Percentiles rank a stretch among this genome's conserved stretches.
phyloP scores from a whole-genome alignment of 2,113 vertebrate species.

The Tichodroma muraria region DNA sequence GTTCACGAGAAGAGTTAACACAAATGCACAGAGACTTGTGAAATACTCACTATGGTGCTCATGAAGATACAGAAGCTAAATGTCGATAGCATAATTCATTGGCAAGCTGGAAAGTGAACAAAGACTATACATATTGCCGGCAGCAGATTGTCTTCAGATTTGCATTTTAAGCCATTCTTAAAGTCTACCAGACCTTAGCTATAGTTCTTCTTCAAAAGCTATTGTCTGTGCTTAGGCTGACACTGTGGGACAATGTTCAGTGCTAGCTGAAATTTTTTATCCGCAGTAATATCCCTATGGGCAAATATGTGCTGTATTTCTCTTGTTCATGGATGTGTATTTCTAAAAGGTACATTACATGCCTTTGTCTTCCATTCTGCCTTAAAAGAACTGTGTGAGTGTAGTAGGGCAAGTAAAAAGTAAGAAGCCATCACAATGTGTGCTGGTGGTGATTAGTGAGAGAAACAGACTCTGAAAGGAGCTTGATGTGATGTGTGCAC shows the following conservation, averaged over 20 bases:
- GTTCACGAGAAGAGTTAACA: neutral
- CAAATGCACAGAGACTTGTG: neutral
- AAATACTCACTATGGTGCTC: neutral
- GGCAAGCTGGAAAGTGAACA: neutral
- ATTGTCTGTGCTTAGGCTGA: neutral
- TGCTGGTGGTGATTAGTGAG: neutral
- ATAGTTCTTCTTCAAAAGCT: neutral
- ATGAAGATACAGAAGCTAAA: neutral
- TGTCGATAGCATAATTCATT: neutral
- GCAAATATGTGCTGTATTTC: neutral
- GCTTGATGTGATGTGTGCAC: neutral
- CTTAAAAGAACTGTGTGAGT: neutral
- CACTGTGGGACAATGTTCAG: neutral
- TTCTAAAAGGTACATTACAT: neutral
- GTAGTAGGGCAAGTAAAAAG: neutral
- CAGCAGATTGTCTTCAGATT: neutral
- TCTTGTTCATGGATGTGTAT: neutral
- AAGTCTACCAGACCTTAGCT: neutral
- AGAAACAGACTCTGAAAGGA: neutral
- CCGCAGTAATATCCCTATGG: neutral
- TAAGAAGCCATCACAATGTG: neutral
- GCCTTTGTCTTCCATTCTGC: neutral
- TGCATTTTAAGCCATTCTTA: neutral
- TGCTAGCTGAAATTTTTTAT: neutral
- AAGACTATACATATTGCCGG: neutral